Conservation (phyloP, 2,113 vertebrate genomes). For the Smithornis capensis region DNA sequence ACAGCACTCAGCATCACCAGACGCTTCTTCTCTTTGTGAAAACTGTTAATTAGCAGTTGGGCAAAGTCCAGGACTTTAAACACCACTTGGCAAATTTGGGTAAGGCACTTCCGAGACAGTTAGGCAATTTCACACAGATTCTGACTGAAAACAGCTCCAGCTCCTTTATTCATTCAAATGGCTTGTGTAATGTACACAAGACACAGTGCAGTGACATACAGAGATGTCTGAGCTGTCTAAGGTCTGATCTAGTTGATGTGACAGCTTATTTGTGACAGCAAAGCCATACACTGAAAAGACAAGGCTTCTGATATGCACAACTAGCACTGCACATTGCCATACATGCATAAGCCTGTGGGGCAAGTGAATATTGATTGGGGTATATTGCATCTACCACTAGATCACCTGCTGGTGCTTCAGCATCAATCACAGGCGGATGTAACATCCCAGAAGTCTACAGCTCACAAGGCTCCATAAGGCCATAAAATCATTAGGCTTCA, state of each 20-base stretch:
- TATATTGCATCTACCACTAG: neutral
- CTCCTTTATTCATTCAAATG: neutral
- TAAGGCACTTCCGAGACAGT: neutral
- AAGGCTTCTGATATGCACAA: neutral
- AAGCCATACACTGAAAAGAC: neutral
- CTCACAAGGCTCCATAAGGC: neutral
- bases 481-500: neutral
- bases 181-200: neutral
- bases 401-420: neutral
- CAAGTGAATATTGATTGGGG: neutral
- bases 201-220: neutral
- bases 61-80: neutral
- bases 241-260: neutral
- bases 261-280: neutral
- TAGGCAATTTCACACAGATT: neutral
- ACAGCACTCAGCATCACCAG: neutral
- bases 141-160: neutral
- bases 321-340: neutral
- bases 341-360: rapidly evolving
- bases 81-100: neutral
- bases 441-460: neutral
- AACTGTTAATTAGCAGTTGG: neutral
- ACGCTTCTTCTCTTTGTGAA: neutral
- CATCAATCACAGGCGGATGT: neutral
- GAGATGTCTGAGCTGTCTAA: neutral